These are phyloP conservation scores for Hemicrepidius hirtus DNA, from an alignment of 2,888 invertebrate species.

Conservation along the genomic window DNA sequence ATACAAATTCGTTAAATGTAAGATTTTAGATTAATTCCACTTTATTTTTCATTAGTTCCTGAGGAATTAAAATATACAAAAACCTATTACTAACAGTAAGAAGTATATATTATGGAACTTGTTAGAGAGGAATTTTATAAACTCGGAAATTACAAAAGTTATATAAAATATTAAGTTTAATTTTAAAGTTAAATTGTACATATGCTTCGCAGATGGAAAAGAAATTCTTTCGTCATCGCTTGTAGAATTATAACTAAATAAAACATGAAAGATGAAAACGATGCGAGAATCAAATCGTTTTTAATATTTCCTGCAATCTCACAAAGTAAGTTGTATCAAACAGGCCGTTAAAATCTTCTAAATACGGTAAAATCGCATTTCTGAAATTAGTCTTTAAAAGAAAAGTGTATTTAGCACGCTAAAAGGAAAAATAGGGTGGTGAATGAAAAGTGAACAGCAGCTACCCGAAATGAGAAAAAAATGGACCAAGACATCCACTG, in stretches of 20 bases:
- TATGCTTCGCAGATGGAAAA: conserved; percentile 1
- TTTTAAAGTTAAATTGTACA: conserved; percentile 10
- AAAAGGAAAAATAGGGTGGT: conserved; percentile 25
- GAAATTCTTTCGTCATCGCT: neutral
- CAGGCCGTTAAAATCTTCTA: conserved; percentile 28
- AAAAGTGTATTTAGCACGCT: conserved; percentile 33
- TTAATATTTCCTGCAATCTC: conserved; percentile 10
- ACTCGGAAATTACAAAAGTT: conserved; percentile 5
- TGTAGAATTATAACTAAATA: no score
- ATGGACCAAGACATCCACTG: conserved; percentile 22
- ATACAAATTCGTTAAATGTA: no score
- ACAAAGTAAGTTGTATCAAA: conserved; percentile 18
- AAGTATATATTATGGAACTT: no score
- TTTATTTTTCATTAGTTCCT: neutral
- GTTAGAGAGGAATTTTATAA: no score
- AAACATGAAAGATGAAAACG: no score
- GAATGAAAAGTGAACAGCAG: conserved; percentile 30
- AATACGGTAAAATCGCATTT: conserved; percentile 42
- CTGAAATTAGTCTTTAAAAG: conserved; percentile 31
- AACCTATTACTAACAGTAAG: no score
- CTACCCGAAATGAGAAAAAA: conserved; percentile 33
- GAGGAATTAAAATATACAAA: neutral
- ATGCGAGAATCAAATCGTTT: neutral
- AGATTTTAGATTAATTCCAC: neutral
- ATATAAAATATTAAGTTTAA: neutral